Conservation (phyloP, 2,797 vertebrate species). For the Salmo trutta region DNA sequence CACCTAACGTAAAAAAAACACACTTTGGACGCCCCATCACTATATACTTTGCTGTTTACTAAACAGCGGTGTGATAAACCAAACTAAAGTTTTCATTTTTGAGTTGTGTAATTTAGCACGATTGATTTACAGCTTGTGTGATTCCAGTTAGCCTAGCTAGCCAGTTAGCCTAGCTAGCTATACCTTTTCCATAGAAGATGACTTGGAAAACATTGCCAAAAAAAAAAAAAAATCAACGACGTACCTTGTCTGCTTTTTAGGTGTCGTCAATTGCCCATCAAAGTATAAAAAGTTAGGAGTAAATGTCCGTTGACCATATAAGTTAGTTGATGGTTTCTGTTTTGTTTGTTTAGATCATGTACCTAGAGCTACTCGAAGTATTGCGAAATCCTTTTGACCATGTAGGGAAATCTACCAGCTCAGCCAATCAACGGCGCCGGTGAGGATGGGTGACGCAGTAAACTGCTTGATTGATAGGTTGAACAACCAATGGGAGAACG, state of each 20-base stretch:
- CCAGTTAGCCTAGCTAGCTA: slow-evolving; percentile 27
- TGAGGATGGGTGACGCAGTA: slow-evolving; percentile 65
- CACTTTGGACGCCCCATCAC: background rate
- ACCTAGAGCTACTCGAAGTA: slow-evolving; percentile 56
- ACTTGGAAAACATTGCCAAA: background rate
- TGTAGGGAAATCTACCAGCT: slow-evolving; percentile 70
- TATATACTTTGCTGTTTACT: background rate
- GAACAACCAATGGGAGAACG: slow-evolving; percentile 43
- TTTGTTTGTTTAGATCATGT: slow-evolving; percentile 80
- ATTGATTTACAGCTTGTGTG: background rate
- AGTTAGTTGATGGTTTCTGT: slow-evolving; percentile 39
- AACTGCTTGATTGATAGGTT: slow-evolving; percentile 38
- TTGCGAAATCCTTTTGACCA: slow-evolving; percentile 82
- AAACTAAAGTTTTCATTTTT: background rate
- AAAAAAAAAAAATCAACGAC: background rate
- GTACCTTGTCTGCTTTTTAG: slow-evolving; percentile 61
- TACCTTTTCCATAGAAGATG: background rate
- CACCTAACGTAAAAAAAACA: background rate
- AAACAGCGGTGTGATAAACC: slow-evolving; percentile 1
- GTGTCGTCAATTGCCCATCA: slow-evolving; percentile 33
- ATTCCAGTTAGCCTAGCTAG: slow-evolving; percentile 25
- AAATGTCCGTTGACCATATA: slow-evolving; percentile 40
- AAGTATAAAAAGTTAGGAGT: background rate
- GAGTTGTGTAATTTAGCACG: background rate
- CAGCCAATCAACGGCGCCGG: slow-evolving; percentile 61